Conservation (phyloP, 2,113 vertebrate genomes). For the Clarias macrocephalus region DNA sequence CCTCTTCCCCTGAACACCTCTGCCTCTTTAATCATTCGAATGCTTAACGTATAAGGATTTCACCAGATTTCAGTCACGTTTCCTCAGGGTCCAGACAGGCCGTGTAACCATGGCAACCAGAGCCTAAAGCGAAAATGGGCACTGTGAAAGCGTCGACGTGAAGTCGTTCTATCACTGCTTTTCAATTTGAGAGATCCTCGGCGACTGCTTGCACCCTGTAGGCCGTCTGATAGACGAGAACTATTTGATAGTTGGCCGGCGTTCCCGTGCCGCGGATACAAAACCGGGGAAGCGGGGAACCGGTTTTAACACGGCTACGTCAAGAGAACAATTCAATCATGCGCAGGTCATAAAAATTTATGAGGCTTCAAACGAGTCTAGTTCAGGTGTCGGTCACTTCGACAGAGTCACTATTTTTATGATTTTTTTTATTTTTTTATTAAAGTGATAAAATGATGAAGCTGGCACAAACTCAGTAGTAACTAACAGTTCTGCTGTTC, state of each 20-base stretch:
- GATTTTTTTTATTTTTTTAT: not conserved
- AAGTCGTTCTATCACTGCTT: slow-evolving; percentile 39
- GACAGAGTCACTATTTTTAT: not conserved
- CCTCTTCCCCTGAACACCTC: slow-evolving; percentile 10
- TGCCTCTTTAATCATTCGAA: not conserved
- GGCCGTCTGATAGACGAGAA: not conserved
- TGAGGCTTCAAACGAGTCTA: not conserved
- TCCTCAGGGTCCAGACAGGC: slow-evolving; percentile 21
- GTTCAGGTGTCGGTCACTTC: not conserved
- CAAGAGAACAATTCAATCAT: not conserved
- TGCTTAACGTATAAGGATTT: not conserved
- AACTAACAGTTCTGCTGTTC: not conserved
- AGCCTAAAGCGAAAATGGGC: slow-evolving; percentile 25
- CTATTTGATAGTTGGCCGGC: not conserved
- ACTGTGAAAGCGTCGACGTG: slow-evolving; percentile 20
- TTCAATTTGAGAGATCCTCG: slow-evolving; percentile 37
- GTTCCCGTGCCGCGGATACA: not conserved
- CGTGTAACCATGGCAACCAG: slow-evolving; percentile 55
- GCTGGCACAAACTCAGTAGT: not conserved
- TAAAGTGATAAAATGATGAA: not conserved
- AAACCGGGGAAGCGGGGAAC: not conserved
- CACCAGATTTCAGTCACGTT: slow-evolving; percentile 18
- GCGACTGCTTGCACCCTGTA: not conserved
- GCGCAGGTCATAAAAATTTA: not conserved
- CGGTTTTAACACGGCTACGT: not conserved